Base-by-base conservation (phyloP, 2,113 vertebrate species). In the Candoia aspera region DNA sequence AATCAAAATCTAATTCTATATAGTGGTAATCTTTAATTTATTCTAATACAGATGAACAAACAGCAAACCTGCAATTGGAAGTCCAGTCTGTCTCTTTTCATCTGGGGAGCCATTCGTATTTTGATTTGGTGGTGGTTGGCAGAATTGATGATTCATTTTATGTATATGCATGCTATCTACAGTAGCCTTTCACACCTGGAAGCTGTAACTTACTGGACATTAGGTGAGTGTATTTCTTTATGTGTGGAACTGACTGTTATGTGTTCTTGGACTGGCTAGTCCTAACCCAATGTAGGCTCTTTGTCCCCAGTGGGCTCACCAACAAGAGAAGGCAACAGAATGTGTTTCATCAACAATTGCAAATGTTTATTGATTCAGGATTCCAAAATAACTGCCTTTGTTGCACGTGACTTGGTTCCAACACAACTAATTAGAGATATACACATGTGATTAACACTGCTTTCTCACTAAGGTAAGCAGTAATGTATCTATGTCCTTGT, bases 131-230 rank as follows among this genome's bases (percentile, higher is more conserved):
- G 99, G 99, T 97, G 97, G 89, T 95, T 99, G 92, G 98, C 98
- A 0, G 99, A 99, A 96, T 95, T 98, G 95, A 98, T 99, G 98
- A 97, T 98, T 92, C 99, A 98, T 59, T 90, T 98, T 19, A 98
- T 99, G 98, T 99, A 99, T 96, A 98, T 99, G 96, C 99, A 99
- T 92, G 97, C 98, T 93, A 97, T 99, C 94, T 99, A 97, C 93
- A 97, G 98, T 96, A 99, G 98, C 79, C 95, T 97, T 96, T 95
- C 97, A 58, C 98, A 98, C 92, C 97, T 99, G 96, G 97, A 97
- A 93, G 96, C 98, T 23, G 98, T 98, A 12, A 98, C 98, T 21
- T 97, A 97, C 19, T 99, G 99, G 99, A 97, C 98, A 0, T 96
- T 99, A 94, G 99, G 99, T 99, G 96, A 97, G 98, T 97, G 89